A percentile compares a stretch with the other conserved stretches of the same genome.
These are phyloP conservation scores for Sebastes nivosus DNA, from an alignment of 2,797 vertebrate genomes.

Conservation along the genomic window DNA sequence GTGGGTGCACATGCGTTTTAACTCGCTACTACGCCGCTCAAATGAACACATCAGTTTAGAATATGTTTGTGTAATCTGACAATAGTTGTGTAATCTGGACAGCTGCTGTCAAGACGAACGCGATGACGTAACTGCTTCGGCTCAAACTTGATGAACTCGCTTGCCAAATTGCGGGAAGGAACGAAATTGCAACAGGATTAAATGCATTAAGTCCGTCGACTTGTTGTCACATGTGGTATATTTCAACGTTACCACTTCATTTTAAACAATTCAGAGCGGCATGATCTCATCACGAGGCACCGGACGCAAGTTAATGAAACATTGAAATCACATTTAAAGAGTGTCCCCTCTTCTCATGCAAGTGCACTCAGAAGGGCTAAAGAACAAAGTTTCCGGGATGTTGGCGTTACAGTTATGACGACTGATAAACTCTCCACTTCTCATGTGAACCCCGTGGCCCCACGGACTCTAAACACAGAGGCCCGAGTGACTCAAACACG, in stretches of 20 bases:
- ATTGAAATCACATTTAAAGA: not conserved
- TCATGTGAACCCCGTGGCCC: conserved; percentile 39
- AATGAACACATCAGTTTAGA: not conserved
- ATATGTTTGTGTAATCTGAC: conserved; percentile 12
- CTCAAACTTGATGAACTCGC: conserved; percentile 9
- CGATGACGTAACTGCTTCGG: conserved; percentile 15
- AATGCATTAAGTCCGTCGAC: not conserved
- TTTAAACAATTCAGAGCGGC: not conserved
- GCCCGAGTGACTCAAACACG: conserved; percentile 34
- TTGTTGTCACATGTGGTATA: not conserved
- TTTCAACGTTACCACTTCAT: not conserved
- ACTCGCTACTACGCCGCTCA: not conserved
- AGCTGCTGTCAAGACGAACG: conserved; percentile 19
- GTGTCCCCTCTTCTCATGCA: not conserved
- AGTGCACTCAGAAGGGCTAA: not conserved
- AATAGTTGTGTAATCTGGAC: conserved; percentile 12
- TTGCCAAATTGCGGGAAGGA: not conserved
- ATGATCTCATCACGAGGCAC: conserved; percentile 2
- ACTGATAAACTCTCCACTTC: conserved; percentile 20
- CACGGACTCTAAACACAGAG: conserved; percentile 66
- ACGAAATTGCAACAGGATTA: not conserved
- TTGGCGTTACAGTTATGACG: conserved; percentile 2
- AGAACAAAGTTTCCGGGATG: not conserved
- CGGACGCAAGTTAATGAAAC: not conserved
- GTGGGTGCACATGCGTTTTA: not conserved